Evolutionary conservation across 2,797 vertebrate genomes (phyloP), one percentile per base, ranked within the genome.

Genomic region (Ceryle rudis): DNA sequence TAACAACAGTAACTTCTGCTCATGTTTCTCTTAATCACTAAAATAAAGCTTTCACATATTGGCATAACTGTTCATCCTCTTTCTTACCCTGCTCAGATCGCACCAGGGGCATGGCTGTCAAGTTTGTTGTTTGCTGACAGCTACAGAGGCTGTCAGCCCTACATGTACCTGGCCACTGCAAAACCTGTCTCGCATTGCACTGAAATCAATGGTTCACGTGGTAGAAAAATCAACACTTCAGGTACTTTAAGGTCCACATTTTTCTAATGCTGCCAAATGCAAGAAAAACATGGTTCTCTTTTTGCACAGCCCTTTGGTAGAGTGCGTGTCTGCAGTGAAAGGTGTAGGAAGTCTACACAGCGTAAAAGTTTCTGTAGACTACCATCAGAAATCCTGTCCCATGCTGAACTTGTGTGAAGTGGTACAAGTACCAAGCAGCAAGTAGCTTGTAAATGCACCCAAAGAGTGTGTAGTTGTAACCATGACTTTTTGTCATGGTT

Each of bases 291-390:
- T 0, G 0, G 29, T 14, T 49, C 26, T 29, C 18, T 9, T 61
- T 33, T 62, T 58, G 15, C 51, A 31, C 21, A 70, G 54, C 25
- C 21, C 2, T 66, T 62, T 66, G 81, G 16, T 33, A 28, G 47
- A 39, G 35, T 2, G 26, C 1, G 1, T 51, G 6, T 21, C 51
- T 64, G 49, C 35, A 41, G 47, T 5, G 54, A 49, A 49, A 18
- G 23, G 28, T 3, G 29, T 16, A 33, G 49, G 28, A 18, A 11
- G 26, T 9, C 44, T 19, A 31, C 19, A 15, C 3, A 15, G 46
- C 2, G 0, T 12, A 15, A 60, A 21, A 28, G 55, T 16, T 79
- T 46, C 72, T 5, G 0, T 3, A 33, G 17, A 4, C 19, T 58
- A 33, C 33, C 10, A 3, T 42, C 19, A 46, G 67, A 52, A 79